phyloP scores from a whole-genome alignment of 1,140 invertebrate species.

The Chrysoperla carnea region DNA sequence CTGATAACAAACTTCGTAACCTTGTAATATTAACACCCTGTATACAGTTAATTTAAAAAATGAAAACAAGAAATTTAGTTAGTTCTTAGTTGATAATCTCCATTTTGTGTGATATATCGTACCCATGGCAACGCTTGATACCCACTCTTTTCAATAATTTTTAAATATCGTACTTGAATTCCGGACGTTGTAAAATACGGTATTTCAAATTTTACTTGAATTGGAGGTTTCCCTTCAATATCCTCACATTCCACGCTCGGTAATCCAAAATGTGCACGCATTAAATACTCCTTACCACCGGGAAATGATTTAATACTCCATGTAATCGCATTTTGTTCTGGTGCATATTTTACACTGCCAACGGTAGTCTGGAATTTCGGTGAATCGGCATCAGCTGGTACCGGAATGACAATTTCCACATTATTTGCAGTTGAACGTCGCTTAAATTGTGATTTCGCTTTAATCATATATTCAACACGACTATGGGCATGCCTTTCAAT shows the following conservation, averaged over 20 bases:
- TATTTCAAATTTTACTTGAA: conserved; percentile 99
- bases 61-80: conserved; percentile 37
- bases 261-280: conserved; percentile 98
- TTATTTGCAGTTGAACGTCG: conserved; percentile 95
- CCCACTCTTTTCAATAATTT: conserved; percentile 99
- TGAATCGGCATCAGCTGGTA: conserved; percentile 94
- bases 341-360: conserved; percentile 94
- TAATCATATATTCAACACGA: conserved; percentile 98
- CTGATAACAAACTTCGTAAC: no score
- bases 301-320: conserved; percentile 99
- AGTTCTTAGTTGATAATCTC: conserved; percentile 95
- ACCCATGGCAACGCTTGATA: conserved; percentile 99
- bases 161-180: conserved; percentile 94
- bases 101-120: conserved; percentile 97
- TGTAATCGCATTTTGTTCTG: conserved; percentile 93
- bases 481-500: conserved; percentile 98
- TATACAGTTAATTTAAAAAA: no score
- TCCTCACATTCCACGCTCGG: conserved; percentile 95
- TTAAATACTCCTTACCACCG: conserved; percentile 97
- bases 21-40: no score
- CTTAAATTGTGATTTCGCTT: conserved; percentile 98
- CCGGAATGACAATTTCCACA: conserved; percentile 98
- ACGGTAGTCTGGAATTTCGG: conserved; percentile 98
- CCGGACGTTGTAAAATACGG: conserved; percentile 99
- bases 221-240: conserved; percentile 90